Evolutionary conservation across 1,140 invertebrate species (phyloP).

Genomic region (Teleopsis dalmanni): DNA sequence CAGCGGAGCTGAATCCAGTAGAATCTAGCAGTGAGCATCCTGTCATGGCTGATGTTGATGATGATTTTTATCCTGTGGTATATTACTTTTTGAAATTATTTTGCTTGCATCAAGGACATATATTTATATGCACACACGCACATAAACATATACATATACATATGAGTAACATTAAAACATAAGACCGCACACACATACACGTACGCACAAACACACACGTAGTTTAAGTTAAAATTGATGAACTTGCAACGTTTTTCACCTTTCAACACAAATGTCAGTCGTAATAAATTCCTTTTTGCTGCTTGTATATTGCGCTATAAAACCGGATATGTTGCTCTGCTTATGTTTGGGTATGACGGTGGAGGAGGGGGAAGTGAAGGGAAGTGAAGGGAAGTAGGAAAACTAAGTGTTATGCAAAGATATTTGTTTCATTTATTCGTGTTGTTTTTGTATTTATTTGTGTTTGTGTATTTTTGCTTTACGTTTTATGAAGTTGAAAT

Average conservation of each 20-base stretch:
- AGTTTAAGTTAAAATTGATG: slow-evolving; percentile 11
- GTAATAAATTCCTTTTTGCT: slow-evolving; percentile 3
- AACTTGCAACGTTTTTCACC: slow-evolving; percentile 10
- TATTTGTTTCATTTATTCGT: too few relatives aligned
- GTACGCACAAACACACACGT: slow-evolving; percentile 1
- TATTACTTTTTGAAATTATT: too few relatives aligned
- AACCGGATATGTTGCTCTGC: not conserved
- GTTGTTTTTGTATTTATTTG: too few relatives aligned
- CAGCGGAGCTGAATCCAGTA: too few relatives aligned
- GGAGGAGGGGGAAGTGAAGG: not conserved
- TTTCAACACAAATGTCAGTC: slow-evolving; percentile 11
- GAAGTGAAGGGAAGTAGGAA: not conserved
- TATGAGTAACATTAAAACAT: slow-evolving; percentile 3
- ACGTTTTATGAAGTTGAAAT: too few relatives aligned
- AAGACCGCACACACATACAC: not conserved
- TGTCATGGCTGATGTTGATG: too few relatives aligned
- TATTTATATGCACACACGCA: not conserved
- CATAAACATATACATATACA: not conserved
- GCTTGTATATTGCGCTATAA: not conserved
- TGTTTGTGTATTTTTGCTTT: too few relatives aligned
- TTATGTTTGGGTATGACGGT: not conserved
- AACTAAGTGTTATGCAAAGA: too few relatives aligned
- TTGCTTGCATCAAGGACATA: not conserved
- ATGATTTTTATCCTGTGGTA: too few relatives aligned
- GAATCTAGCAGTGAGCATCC: too few relatives aligned